Evolutionary conservation across 2,888 invertebrate genomes (phyloP), one percentile per base, ranked within the genome.

Genomic region (Sinohyriopsis cumingii): DNA sequence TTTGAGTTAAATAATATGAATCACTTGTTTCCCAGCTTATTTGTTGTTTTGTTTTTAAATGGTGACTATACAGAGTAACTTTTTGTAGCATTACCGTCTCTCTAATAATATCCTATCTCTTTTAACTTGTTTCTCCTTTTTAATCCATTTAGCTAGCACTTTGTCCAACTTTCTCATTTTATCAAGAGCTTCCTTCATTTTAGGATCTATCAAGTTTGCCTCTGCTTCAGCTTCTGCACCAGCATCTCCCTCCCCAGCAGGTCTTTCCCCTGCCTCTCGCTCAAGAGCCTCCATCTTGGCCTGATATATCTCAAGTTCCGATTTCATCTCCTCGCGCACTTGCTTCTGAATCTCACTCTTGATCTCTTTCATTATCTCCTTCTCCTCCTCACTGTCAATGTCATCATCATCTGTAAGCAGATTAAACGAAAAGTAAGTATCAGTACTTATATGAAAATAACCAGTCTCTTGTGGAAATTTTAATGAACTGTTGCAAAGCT

Each of bases 141-240:
- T 84, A 19, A 87, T 74, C 67, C 86, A 84, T 69, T 86, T 86
- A 19, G 76, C 70, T 55, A 89, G 78, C 59, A 89, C 86, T 70
- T 82, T 80, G 71, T 89, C 88, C 6, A 88, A 79, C 74, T 89
- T 89, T 59, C 84, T 83, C 89, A 89, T 89, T 72, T 89, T 88
- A 15, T 87, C 75, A 33, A 87, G 82, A 56, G 87, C 89, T 59
- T 82, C 87, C 68, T 77, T 84, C 55, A 89, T 71, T 59, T 86
- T 80, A 1, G 88, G 89, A 22, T 88, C 88, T 62, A 87, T 70
- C 33, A 83, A 78, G n/a, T 85, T 81, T 15, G 79, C 67, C 33
- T 81, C 82, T n/a, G 80, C 78, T 57, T 83, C 74, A 18, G 75
- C 71, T 20, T 65, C 56, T 0, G 61, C 53, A 33, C 59, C 55